phyloP scores from a whole-genome alignment of 2,888 invertebrate species.

The Drosophila gaucha region DNA sequence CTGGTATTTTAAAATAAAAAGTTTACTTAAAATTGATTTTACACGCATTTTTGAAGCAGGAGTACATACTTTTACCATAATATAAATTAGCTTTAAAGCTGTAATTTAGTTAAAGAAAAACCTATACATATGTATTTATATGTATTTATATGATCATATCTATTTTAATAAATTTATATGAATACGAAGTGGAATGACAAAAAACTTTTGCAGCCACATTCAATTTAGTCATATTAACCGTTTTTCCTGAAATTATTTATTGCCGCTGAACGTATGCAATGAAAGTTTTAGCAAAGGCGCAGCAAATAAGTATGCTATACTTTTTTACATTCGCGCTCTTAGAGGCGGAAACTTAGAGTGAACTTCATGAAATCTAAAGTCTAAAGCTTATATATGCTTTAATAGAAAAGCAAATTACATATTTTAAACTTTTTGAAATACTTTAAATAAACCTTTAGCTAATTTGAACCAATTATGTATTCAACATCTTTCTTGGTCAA shows the following conservation, averaged over 20 bases:
- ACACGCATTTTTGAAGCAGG: too few species aligned
- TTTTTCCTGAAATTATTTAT: neutral
- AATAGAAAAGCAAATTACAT: neutral
- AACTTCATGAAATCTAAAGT: neutral
- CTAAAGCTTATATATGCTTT: neutral
- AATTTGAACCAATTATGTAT: neutral
- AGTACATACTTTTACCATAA: too few species aligned
- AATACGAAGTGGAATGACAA: too few species aligned
- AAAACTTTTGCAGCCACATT: too few species aligned
- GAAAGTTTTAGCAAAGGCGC: neutral
- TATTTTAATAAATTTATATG: too few species aligned
- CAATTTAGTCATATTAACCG: neutral
- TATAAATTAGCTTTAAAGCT: too few species aligned
- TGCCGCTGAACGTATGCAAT: constrained; percentile 8
- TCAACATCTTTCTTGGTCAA: neutral
- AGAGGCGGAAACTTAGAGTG: neutral
- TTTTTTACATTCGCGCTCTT: neutral
- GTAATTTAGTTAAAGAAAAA: too few species aligned
- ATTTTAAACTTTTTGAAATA: neutral
- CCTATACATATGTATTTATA: too few species aligned
- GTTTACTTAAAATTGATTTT: too few species aligned
- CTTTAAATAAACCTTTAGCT: neutral
- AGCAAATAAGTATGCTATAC: constrained; percentile 7
- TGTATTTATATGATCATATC: too few species aligned
- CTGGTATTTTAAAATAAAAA: too few species aligned